A percentile compares a stretch with the other conserved stretches of the same genome.
phyloP scores from a whole-genome alignment of 2,113 vertebrate genomes.

The Rhineura floridana region DNA sequence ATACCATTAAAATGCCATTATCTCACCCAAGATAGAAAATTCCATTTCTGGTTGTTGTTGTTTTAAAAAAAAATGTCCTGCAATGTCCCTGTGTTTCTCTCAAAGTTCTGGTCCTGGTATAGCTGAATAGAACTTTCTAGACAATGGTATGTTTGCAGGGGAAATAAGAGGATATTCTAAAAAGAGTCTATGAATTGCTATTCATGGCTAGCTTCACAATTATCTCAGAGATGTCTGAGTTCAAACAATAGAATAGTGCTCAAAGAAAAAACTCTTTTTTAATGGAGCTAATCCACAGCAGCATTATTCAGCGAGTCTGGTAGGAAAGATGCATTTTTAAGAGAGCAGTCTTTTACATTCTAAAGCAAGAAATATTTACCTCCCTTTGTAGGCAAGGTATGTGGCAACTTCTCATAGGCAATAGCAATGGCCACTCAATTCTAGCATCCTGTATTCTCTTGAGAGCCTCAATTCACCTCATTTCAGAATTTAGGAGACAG shows the following conservation, averaged over 20 bases:
- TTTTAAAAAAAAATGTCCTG: background rate
- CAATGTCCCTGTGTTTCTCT: background rate
- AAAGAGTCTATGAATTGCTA: constrained; percentile 9
- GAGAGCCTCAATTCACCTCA: no score
- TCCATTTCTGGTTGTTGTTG: background rate
- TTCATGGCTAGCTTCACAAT: constrained; percentile 5
- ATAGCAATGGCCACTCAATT: background rate
- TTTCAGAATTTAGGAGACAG: no score
- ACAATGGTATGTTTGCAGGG: constrained; percentile 7
- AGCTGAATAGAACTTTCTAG: background rate
- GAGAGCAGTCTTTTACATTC: background rate
- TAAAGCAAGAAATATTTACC: background rate
- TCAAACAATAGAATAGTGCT: constrained; percentile 11
- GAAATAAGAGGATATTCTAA: background rate
- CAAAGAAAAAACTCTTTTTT: background rate
- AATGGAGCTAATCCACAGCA: background rate
- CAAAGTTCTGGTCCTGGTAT: background rate
- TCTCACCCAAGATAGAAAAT: background rate
- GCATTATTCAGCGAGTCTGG: background rate
- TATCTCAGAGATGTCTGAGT: constrained; percentile 22
- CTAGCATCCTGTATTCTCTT: background rate
- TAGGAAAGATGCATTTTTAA: background rate
- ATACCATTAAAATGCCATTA: background rate
- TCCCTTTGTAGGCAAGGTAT: background rate
- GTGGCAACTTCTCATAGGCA: background rate